Percentiles rank a stretch among this genome's conserved stretches.
These are phyloP conservation scores for Ovis canadensis DNA, from an alignment of 2,113 vertebrate species.

Conservation along the genomic window DNA sequence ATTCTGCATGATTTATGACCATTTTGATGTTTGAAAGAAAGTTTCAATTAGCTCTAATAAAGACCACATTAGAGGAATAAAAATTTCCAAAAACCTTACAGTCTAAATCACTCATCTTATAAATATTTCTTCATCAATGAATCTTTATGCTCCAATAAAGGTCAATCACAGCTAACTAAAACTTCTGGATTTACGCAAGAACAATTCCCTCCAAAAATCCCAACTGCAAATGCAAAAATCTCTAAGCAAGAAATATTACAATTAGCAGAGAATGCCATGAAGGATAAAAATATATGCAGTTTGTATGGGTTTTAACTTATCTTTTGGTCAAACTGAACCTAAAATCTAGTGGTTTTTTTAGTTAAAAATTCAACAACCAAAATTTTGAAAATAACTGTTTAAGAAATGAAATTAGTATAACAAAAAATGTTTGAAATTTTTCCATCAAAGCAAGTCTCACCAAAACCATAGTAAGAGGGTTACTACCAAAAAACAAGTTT, in stretches of 20 bases:
- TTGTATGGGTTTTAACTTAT: neutral
- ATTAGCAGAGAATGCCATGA: neutral
- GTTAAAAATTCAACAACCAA: slow-evolving; percentile 3
- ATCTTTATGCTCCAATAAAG: neutral
- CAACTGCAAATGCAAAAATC: neutral
- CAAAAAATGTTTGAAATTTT: neutral
- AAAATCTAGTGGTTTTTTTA: neutral
- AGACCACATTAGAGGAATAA: neutral
- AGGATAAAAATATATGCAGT: neutral
- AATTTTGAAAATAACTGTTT: neutral
- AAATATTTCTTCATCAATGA: neutral
- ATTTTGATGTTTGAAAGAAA: slow-evolving; percentile 28
- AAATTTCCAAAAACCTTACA: neutral
- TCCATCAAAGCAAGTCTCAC: neutral
- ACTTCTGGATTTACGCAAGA: neutral
- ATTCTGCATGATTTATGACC: neutral
- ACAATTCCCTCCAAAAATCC: neutral
- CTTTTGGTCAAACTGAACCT: neutral
- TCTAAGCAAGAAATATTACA: neutral
- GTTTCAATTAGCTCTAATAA: neutral
- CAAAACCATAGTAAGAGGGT: neutral
- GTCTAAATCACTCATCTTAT: neutral
- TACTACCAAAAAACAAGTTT: neutral
- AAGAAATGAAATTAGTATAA: neutral
- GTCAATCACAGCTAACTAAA: neutral